Base-by-base conservation (phyloP, 2,888 invertebrate species). In the Ceriagrion tenellum region DNA sequence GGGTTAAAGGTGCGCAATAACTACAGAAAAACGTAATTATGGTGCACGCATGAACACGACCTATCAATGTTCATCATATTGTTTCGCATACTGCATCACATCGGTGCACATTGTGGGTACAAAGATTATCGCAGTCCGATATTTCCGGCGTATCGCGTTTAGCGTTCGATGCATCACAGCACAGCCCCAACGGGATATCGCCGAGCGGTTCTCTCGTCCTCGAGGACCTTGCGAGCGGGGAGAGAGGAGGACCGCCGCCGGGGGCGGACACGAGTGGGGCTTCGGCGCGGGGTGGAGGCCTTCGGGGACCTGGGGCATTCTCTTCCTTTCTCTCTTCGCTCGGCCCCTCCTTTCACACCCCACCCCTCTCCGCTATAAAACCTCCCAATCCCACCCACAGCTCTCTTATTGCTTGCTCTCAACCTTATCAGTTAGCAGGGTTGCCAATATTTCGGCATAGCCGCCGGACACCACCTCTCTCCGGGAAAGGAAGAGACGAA, bases 371-470 rank as follows among this genome's bases (percentile, higher is more conserved):
- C 26, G 12, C 6, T 26, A 26, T 89, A 12, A 0, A 20, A 1
- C 89, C 55, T 47, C 26, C n/a, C 89, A 55, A 26, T 89, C 88
- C 88, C 55, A n/a, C 35, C 47, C 12, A 55, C 89, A 16, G 16
- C 26, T 89, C 59, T 40, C 63, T 69, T 40, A 30, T 91, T 40
- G 35, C 59, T 63, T 91, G 26, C 63, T 35, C 63, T 91, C 91
- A 20, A 91, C 91, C 91, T 63, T 91, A 91, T 63, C 63, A 91
- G 63, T 40, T 69, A 91, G 91, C 91, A 20, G 91, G 63, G 63
- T 91, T 91, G 63, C 91, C 63, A 91, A 91, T 91, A 91, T 63
- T 91, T 91, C 63, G 23, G 63, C 63, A n/a, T 81, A 26, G n/a
- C 30, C 12, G 23, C 40, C 40, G 63, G 91, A 91, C 90, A 90